A percentile compares a stretch with the other conserved stretches of the same genome.
These are phyloP conservation scores for Epirrhoe tristata DNA, from an alignment of 2,888 invertebrate species.

Conservation along the genomic window DNA sequence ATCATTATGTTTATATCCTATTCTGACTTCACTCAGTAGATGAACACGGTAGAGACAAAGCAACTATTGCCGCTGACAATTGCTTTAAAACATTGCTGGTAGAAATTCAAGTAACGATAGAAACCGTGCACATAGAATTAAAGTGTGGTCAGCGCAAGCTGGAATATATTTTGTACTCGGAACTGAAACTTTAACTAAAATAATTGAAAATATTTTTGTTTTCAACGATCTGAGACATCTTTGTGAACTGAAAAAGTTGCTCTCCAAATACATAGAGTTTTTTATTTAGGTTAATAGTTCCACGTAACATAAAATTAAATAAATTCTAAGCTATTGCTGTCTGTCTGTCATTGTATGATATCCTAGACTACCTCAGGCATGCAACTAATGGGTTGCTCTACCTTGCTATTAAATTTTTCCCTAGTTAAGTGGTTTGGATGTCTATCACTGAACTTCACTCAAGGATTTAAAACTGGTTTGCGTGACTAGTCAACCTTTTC, in stretches of 20 bases:
- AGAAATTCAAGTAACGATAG: constrained; percentile 57
- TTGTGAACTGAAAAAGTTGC: constrained; percentile 12
- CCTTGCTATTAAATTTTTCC: constrained; percentile 1
- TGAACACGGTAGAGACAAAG: background rate
- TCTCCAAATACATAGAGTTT: background rate
- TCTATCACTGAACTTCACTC: constrained; percentile 1
- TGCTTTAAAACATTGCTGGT: constrained; percentile 1
- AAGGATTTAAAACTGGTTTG: constrained; percentile 20
- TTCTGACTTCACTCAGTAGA: no score
- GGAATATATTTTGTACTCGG: constrained; percentile 63
- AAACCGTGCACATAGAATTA: constrained; percentile 61
- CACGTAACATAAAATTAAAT: background rate
- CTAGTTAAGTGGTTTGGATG: constrained; percentile 3
- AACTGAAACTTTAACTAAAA: constrained; percentile 17
- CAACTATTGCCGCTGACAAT: background rate
- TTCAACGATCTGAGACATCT: constrained; percentile 10
- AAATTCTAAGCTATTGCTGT: background rate
- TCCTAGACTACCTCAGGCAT: background rate
- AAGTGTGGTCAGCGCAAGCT: constrained; percentile 55
- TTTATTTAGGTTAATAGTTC: background rate
- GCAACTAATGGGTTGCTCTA: constrained; percentile 5
- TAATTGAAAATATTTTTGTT: constrained; percentile 18
- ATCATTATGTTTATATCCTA: no score
- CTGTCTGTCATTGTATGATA: background rate
- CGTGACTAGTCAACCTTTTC: constrained; percentile 19